Base-by-base conservation (phyloP, 2,888 invertebrate genomes). In the Alloscopus bannaensis region DNA sequence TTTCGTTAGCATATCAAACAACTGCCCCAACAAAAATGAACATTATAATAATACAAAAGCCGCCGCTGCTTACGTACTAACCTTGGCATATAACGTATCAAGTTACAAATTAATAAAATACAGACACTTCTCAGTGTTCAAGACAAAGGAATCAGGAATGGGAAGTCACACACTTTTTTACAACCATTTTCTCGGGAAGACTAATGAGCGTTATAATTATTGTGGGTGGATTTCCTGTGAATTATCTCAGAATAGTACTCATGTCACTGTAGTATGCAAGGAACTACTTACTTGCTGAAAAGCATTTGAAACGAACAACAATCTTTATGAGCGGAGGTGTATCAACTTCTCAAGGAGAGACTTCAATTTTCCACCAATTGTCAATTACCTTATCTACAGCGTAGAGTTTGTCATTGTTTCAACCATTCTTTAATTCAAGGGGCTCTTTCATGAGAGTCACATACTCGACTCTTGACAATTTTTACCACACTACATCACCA, bases 221-320 rank as follows among this genome's bases (percentile, higher is more conserved):
- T n/a, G n/a, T 55, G 55, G 24, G 55, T 26, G 24, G 8, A 26
- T 26, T 55, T 24, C 55, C 55, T 55, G 24, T 55, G 55, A 55
- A 55, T 26, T 55, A 55, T 55, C 55, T 55, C 26, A 55, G 26
- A 55, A 55, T 13, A 26, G 28, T 1, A 18, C 13, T 42, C 13
- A 42, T 50, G 22, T 50, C n/a, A n/a, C n/a, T n/a, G n/a, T n/a
- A 11, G 8, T 50, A 22, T 50, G 50, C 22, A 50, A 50, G 18
- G 8, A 50, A 22, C 8, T 22, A 50, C 20, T 22, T 22, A 22
- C 50, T 2, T 50, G 3, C 3, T n/a, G 13, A n/a, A n/a, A n/a
- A n/a, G n/a, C n/a, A n/a, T n/a, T n/a, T n/a, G n/a, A n/a, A n/a
- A n/a, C n/a, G n/a, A n/a, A n/a, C n/a, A n/a, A n/a, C n/a, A n/a